A percentile compares a stretch with the other conserved stretches of the same genome.
Conservation (phyloP, 2,797 vertebrate genomes). For the Eremophila alpestris region DNA sequence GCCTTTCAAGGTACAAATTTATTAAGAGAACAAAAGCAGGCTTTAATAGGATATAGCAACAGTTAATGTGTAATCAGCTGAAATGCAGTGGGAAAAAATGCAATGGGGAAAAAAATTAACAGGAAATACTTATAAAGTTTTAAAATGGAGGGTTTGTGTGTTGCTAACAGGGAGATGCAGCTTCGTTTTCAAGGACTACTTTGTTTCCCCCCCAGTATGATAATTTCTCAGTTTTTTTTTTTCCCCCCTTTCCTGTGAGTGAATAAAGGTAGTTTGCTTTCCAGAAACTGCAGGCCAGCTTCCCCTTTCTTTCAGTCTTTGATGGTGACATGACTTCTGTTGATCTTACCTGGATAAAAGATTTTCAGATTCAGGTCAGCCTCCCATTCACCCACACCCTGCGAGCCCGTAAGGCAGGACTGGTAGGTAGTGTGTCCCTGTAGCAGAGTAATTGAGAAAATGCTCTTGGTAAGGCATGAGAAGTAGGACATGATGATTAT, state of each 20-base stretch:
- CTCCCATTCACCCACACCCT: neutral
- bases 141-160: neutral
- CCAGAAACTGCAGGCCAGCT: neutral
- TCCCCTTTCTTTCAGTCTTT: neutral
- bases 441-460: neutral
- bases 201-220: neutral
- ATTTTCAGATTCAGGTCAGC: neutral
- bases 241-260: neutral
- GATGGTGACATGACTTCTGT: neutral
- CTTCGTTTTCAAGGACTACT: neutral
- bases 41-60: neutral
- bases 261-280: neutral
- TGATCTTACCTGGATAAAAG: neutral
- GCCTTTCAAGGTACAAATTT: neutral
- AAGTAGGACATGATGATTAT: neutral
- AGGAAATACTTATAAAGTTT: neutral
- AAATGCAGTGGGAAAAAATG: neutral
- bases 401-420: neutral
- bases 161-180: neutral
- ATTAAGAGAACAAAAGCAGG: neutral
- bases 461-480: neutral
- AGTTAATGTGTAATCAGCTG: neutral
- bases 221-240: too few species aligned
- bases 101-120: neutral
- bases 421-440: neutral